Conservation (phyloP, 2,888 invertebrate genomes). For the Caenorhabditis drosophilae region DNA sequence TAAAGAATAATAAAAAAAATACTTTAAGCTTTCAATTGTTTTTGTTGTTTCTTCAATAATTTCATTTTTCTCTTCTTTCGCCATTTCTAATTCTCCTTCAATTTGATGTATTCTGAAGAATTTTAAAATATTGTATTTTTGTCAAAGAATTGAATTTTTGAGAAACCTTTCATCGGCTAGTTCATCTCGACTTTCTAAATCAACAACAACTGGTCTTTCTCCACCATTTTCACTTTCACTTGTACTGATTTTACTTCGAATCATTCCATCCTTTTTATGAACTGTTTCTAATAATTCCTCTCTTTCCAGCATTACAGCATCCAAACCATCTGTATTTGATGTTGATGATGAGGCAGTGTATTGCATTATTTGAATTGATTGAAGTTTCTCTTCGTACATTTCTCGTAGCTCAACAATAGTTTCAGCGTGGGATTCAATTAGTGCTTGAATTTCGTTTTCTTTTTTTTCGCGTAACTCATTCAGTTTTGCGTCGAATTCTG, state of each 20-base stretch:
- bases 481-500: conserved; percentile 25
- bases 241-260: conserved; percentile 17
- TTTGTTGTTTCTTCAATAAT: background rate
- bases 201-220: conserved; percentile 21
- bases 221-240: conserved; percentile 31
- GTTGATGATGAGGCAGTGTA: conserved; percentile 44
- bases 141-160: too few relatives aligned
- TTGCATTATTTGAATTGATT: conserved; percentile 36
- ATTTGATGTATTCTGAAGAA: conserved; percentile 16
- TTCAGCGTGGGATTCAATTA: conserved; percentile 45
- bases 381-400: conserved; percentile 55
- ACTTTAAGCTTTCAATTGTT: conserved; percentile 7
- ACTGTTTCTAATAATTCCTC: conserved; percentile 41
- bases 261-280: conserved; percentile 27
- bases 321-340: conserved; percentile 37
- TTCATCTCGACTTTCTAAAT: conserved; percentile 25
- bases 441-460: conserved; percentile 39
- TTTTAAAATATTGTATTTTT: too few relatives aligned
- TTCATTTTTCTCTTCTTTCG: conserved; percentile 17
- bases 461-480: conserved; percentile 39
- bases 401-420: conserved; percentile 50
- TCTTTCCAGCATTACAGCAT: conserved; percentile 48
- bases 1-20: background rate
- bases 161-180: conserved; percentile 16
- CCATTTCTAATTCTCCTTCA: conserved; percentile 20